Evolutionary conservation across 2,797 vertebrate species (phyloP), one percentile per base, ranked within the genome.

Genomic region (Oryzias dopingdopingensis): DNA sequence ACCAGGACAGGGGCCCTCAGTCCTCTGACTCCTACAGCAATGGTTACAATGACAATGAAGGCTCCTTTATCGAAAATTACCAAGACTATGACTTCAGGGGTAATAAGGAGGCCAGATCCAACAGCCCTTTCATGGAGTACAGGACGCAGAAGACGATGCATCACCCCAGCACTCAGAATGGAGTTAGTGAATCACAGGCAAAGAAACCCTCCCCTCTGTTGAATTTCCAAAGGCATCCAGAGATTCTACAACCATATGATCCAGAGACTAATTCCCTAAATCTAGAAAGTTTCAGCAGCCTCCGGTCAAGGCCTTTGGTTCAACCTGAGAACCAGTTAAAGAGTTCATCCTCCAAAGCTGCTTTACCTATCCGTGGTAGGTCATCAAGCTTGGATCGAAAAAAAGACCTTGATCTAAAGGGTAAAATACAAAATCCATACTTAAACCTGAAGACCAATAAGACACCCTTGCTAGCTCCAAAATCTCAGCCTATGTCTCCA

Each of bases 181-280:
- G 83, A 0, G 20, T 77, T 13, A 51, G 76, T 4, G 90, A 93
- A 7, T 69, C 86, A 22, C 57, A 88, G 6, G 78, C 49, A 52
- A 69, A 80, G 40, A 94, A 90, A 72, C 42, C 92, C 0, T 76
- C 92, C 14, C 83, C 65, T 5, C 71, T 96, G 62, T 88, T 96
- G 65, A 98, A 98, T 86, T 97, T 94, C 78, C 95, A 98, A 82
- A 94, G 79, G 65, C 94, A 98, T 55, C 96, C 96, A 4, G 96
- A 98, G 85, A 86, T 97, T 51, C 79, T 98, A 60, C 93, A 95
- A 79, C 96, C 96, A 0, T 98, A 98, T 20, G 87, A 97, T 85
- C 96, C 95, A 22, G 88, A 93, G 47, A 94, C 90, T 74, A 93
- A 88, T 82, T 86, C 88, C 50, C 62, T 91, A 52, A 91, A 77